These are phyloP conservation scores for Drosophila malerkotliana DNA, from an alignment of 1,140 invertebrate species.

Conservation along the genomic window DNA sequence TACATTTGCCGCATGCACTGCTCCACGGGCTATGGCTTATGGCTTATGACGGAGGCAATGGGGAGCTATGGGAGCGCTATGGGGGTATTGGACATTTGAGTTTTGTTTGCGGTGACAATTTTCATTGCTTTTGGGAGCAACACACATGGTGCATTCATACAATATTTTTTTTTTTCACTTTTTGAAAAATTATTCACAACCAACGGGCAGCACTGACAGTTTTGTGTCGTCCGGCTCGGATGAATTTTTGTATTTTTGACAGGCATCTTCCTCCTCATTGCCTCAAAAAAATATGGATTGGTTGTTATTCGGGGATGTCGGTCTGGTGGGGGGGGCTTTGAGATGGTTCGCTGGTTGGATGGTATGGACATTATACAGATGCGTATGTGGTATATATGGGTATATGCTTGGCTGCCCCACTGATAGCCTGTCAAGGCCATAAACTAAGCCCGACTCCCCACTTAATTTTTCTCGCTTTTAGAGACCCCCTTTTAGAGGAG, in stretches of 20 bases:
- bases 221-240: conserved; percentile 53
- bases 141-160: conserved; percentile 13
- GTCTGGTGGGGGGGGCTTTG: not conserved
- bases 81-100: not conserved
- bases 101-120: conserved; percentile 41
- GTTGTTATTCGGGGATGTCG: no score
- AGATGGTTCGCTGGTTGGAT: conserved; percentile 12
- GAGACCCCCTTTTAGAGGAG: no score
- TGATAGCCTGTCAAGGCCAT: conserved; percentile 54
- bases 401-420: conserved; percentile 40
- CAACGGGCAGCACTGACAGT: conserved; percentile 42
- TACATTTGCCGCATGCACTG: conserved; percentile 43
- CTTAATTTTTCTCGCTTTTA: no score
- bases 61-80: no score
- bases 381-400: not conserved
- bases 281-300: conserved; percentile 11
- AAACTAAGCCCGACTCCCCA: conserved; percentile 51
- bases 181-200: conserved; percentile 33
- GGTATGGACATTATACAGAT: conserved; percentile 1
- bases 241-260: conserved; percentile 30
- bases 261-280: conserved; percentile 38
- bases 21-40: not conserved
- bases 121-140: conserved; percentile 35
- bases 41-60: no score
- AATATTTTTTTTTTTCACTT: conserved; percentile 21